Evolutionary conservation across 1,140 invertebrate genomes (phyloP).

Genomic region (Pachyrhynchus sulphureomaculatus): DNA sequence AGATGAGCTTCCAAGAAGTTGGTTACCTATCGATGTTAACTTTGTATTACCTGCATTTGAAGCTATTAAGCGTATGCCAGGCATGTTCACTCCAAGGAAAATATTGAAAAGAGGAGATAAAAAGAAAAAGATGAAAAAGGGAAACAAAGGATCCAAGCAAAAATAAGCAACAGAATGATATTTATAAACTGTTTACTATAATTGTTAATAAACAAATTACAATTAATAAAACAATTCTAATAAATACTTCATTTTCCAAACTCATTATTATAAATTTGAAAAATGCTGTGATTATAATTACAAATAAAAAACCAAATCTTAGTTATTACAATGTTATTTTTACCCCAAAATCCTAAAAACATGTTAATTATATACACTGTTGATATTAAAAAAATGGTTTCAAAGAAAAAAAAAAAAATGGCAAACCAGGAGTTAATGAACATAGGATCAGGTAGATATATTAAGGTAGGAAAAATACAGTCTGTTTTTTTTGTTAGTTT

Average conservation of each 20-base stretch:
- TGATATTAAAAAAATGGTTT: slow-evolving; percentile 5
- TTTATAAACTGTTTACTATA: slow-evolving; percentile 25
- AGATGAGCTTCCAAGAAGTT: slow-evolving; percentile 29
- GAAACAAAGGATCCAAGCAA: slow-evolving; percentile 4
- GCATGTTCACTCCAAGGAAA: slow-evolving; percentile 42
- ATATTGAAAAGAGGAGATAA: neutral
- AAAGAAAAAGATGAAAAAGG: slow-evolving; percentile 6
- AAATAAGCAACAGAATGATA: slow-evolving; percentile 8
- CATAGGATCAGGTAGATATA: slow-evolving; percentile 2
- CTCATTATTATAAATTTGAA: slow-evolving; percentile 1
- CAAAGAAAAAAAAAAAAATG: slow-evolving; percentile 1
- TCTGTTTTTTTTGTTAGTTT: slow-evolving; percentile 35
- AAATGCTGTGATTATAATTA: slow-evolving; percentile 18
- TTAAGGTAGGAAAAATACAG: slow-evolving; percentile 45
- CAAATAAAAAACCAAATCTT: slow-evolving; percentile 18
- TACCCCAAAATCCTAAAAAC: slow-evolving; percentile 12
- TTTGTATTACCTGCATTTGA: slow-evolving; percentile 45
- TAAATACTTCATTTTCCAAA: slow-evolving; percentile 12
- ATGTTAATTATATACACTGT: slow-evolving; percentile 38
- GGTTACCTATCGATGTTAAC: slow-evolving; percentile 47
- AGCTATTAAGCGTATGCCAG: slow-evolving; percentile 41
- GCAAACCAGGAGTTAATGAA: slow-evolving; percentile 9
- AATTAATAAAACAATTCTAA: slow-evolving; percentile 4
- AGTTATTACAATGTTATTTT: neutral
- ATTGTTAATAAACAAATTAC: slow-evolving; percentile 59